These are phyloP conservation scores for Aphelinus certus DNA, from an alignment of 1,140 invertebrate species.

Conservation along the genomic window DNA sequence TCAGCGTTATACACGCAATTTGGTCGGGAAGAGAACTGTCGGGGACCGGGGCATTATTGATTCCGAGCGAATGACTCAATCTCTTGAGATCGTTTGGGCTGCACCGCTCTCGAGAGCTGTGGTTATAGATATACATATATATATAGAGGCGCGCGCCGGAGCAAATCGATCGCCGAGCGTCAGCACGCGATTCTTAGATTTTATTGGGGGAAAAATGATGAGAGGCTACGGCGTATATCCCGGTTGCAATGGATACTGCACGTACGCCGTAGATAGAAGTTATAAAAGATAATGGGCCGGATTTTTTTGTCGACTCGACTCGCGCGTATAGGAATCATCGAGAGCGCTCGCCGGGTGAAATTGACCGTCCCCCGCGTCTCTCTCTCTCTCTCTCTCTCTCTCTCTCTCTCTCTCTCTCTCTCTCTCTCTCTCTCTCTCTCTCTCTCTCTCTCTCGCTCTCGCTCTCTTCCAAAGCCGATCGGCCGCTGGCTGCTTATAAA, in stretches of 20 bases:
- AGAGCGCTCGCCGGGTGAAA: neutral
- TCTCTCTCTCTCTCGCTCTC: too few species aligned
- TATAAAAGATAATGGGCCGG: slow-evolving; percentile 24
- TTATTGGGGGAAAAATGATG: slow-evolving; percentile 25
- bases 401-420: too few species aligned
- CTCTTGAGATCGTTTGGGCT: neutral
- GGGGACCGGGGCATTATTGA: slow-evolving; percentile 19
- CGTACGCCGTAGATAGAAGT: slow-evolving; percentile 20
- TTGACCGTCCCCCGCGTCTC: neutral
- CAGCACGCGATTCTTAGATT: slow-evolving; percentile 28
- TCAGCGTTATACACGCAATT: too few species aligned
- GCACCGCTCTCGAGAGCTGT: neutral
- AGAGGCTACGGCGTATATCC: neutral
- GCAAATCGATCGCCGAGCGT: neutral
- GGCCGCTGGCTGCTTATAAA: neutral
- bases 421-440: too few species aligned
- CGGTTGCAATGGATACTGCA: neutral
- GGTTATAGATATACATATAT: slow-evolving; percentile 4
- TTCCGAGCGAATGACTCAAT: slow-evolving; percentile 35
- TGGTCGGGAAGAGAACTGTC: too few species aligned
- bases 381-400: too few species aligned
- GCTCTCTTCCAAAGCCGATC: neutral
- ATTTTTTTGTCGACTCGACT: neutral
- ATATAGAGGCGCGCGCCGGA: too few species aligned
- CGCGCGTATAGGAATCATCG: neutral